Evolutionary conservation across 2,888 invertebrate species (phyloP).

Genomic region (Plebejus anna): DNA sequence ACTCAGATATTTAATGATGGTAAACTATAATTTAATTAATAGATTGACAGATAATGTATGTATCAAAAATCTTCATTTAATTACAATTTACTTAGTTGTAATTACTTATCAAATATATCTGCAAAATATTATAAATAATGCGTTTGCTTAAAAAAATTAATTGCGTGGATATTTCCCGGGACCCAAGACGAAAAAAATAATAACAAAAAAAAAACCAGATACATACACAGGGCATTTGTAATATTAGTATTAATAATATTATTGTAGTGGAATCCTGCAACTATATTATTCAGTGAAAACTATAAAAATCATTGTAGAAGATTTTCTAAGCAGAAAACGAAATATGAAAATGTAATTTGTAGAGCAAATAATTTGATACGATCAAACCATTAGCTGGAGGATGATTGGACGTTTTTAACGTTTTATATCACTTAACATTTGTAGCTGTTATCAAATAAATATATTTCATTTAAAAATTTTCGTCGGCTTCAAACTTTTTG

Average conservation of each 20-base stretch:
- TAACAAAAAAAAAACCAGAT: no score
- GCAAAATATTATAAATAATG: no score
- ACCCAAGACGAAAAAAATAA: no score
- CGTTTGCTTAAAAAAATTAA: no score
- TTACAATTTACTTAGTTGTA: no score
- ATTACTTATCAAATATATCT: no score
- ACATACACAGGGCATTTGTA: not conserved
- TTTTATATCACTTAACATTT: not conserved
- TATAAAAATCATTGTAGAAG: not conserved
- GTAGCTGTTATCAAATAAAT: not conserved
- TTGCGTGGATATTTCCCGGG: no score
- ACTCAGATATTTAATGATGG: no score
- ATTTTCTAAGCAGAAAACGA: not conserved
- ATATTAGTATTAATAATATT: not conserved
- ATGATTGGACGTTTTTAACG: slow-evolving; percentile 1
- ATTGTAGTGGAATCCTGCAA: not conserved
- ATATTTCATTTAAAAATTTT: not conserved
- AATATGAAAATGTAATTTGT: not conserved
- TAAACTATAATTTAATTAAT: no score
- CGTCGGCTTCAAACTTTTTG: no score
- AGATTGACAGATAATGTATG: no score
- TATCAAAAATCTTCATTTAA: no score
- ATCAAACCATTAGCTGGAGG: not conserved
- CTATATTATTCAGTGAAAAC: not conserved
- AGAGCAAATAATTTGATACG: not conserved